Conservation (phyloP, 1,140 invertebrate genomes). For the Cotesia vestalis region DNA sequence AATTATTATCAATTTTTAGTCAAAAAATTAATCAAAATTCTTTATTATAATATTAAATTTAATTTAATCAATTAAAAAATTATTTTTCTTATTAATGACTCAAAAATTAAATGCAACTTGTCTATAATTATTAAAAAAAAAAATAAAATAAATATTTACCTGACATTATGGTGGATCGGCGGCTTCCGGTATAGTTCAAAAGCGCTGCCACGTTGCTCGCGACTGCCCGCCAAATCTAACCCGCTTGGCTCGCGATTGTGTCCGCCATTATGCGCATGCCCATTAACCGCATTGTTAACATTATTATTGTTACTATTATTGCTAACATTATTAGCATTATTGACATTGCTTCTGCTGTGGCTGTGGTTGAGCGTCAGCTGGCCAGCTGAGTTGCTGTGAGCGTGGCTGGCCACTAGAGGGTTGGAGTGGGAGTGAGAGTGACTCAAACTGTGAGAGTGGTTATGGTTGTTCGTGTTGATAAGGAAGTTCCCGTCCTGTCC, state of each 20-base stretch:
- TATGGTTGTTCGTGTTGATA: conserved; percentile 63
- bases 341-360: conserved; percentile 56
- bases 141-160: conserved; percentile 63
- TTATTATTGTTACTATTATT: conserved; percentile 56
- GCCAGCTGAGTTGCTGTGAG: conserved; percentile 65
- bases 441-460: conserved; percentile 59
- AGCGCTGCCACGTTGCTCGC: conserved; percentile 91
- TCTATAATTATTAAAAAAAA: not conserved
- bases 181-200: conserved; percentile 95
- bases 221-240: conserved; percentile 81
- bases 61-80: too few relatives aligned
- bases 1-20: too few relatives aligned
- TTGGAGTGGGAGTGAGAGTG: conserved; percentile 69
- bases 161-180: conserved; percentile 80
- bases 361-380: conserved; percentile 60
- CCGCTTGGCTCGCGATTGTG: conserved; percentile 69
- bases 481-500: conserved; percentile 53
- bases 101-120: too few relatives aligned
- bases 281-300: conserved; percentile 43
- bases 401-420: conserved; percentile 62
- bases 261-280: conserved; percentile 45
- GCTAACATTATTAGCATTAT: conserved; percentile 35
- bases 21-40: too few relatives aligned
- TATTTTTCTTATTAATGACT: too few relatives aligned
- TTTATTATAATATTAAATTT: too few relatives aligned